A percentile compares a stretch with the other conserved stretches of the same genome.
phyloP scores from a whole-genome alignment of 2,797 vertebrate genomes.

The Periophthalmus magnuspinnatus region DNA sequence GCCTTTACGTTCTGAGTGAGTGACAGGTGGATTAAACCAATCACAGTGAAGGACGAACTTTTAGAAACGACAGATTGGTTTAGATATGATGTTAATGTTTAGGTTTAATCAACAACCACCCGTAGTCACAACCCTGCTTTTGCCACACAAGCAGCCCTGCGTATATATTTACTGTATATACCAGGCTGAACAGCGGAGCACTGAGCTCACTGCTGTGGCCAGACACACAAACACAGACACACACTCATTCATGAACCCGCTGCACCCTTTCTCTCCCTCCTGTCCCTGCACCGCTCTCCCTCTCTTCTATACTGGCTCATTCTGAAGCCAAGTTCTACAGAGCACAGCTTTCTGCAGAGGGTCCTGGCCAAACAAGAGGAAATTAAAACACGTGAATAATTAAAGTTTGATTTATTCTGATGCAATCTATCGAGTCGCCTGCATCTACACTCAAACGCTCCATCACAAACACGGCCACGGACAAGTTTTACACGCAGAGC shows the following conservation, averaged over 20 bases:
- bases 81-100: not conserved
- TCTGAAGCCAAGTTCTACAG: slow-evolving; percentile 29
- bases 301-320: slow-evolving; percentile 27
- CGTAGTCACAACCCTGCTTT: too few species aligned
- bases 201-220: slow-evolving; percentile 46
- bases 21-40: too few species aligned
- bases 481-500: not conserved
- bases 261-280: slow-evolving; percentile 48
- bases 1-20: too few species aligned
- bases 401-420: not conserved
- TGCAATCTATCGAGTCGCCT: not conserved
- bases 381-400: not conserved
- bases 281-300: slow-evolving; percentile 7
- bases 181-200: slow-evolving; percentile 37
- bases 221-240: slow-evolving; percentile 21
- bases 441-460: not conserved
- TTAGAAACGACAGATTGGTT: not conserved
- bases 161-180: not conserved
- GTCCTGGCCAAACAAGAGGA: slow-evolving; percentile 31
- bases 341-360: slow-evolving; percentile 31
- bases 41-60: too few species aligned
- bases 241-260: slow-evolving; percentile 60
- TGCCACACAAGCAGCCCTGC: too few species aligned
- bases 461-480: not conserved
- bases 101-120: too few species aligned